Conservation (phyloP, 2,113 vertebrate species). For the Carlito syrichta region DNA sequence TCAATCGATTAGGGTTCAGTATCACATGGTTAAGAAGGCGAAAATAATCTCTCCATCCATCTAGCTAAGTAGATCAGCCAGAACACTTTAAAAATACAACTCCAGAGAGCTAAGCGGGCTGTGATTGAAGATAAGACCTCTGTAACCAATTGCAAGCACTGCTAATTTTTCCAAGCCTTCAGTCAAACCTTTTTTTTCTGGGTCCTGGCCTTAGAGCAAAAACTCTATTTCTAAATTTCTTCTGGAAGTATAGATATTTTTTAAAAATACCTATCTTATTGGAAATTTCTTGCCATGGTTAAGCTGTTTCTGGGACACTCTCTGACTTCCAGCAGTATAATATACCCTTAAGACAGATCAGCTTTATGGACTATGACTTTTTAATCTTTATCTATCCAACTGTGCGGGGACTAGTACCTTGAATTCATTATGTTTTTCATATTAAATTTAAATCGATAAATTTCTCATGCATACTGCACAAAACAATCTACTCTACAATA, state of each 20-base stretch:
- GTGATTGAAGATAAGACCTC: neutral
- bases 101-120: neutral
- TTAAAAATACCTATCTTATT: neutral
- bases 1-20: neutral
- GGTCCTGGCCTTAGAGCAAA: neutral
- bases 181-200: neutral
- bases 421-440: conserved; percentile 43
- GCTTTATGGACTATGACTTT: neutral
- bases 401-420: neutral
- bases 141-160: neutral
- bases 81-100: conserved; percentile 15
- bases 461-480: neutral
- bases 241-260: conserved; percentile 4
- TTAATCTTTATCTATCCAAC: neutral
- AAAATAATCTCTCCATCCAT: conserved; percentile 61
- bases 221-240: conserved; percentile 26
- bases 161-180: neutral
- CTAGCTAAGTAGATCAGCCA: conserved; percentile 47
- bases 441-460: conserved; percentile 45
- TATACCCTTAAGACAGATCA: neutral
- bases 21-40: neutral
- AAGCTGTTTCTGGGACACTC: neutral
- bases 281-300: neutral
- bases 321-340: neutral
- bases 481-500: neutral